phyloP scores from a whole-genome alignment of 2,113 vertebrate genomes.

The Callorhinus ursinus region DNA sequence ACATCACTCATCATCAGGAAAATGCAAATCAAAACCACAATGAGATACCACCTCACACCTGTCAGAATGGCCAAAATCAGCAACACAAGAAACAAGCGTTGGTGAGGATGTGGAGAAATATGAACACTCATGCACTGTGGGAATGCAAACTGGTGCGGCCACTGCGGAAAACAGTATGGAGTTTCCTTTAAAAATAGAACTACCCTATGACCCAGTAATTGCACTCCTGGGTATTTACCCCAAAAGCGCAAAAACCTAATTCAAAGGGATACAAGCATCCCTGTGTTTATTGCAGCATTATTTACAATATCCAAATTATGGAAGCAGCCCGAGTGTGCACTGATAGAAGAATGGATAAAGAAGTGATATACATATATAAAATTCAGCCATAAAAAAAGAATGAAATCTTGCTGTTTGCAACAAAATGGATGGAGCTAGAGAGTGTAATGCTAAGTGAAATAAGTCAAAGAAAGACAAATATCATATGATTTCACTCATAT shows the following conservation, averaged over 20 bases:
- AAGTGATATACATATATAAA: not conserved
- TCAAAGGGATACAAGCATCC: not conserved
- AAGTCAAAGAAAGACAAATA: not conserved
- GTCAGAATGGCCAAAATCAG: not conserved
- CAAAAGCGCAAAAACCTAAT: not conserved
- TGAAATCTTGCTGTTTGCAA: not conserved
- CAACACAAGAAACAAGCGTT: not conserved
- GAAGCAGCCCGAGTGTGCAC: not conserved
- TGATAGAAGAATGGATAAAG: not conserved
- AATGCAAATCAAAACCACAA: not conserved
- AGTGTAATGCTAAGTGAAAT: not conserved
- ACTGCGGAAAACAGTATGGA: not conserved
- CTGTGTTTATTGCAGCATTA: not conserved
- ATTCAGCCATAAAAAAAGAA: not conserved
- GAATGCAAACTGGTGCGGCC: not conserved
- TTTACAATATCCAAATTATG: not conserved
- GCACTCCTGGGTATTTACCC: not conserved
- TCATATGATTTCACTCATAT: not conserved
- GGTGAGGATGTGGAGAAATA: not conserved
- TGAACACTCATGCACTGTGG: not conserved
- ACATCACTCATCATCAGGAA: not conserved
- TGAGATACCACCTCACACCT: not conserved
- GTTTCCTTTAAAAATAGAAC: not conserved
- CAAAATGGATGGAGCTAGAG: not conserved
- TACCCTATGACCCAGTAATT: not conserved